phyloP scores from a whole-genome alignment of 2,797 vertebrate genomes.

The Silurus lanzhouensis region DNA sequence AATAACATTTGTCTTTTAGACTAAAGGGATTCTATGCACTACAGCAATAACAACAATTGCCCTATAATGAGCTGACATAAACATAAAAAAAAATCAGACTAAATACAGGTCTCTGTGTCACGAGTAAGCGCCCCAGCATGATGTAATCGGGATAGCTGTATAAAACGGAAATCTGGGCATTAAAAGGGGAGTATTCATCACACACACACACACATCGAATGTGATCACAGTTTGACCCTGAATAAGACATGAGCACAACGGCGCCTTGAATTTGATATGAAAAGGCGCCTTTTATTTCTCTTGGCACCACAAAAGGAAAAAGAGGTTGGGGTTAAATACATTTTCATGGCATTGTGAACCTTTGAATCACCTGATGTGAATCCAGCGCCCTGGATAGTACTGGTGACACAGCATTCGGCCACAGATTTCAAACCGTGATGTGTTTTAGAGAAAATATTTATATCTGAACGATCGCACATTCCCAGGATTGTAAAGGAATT shows the following conservation, averaged over 20 bases:
- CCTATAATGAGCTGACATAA: background rate
- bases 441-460: background rate
- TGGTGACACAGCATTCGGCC: background rate
- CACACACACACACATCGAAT: background rate
- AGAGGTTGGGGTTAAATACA: constrained; percentile 34
- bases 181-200: constrained; percentile 35
- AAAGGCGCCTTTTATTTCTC: constrained; percentile 23
- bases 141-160: constrained; percentile 26
- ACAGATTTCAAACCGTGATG: background rate
- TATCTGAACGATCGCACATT: too few relatives aligned
- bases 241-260: constrained; percentile 22
- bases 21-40: background rate
- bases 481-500: background rate
- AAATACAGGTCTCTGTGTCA: background rate
- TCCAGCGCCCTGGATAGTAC: constrained; percentile 10
- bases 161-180: background rate
- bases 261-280: constrained; percentile 2
- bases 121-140: background rate
- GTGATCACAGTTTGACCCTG: constrained; percentile 15
- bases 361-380: constrained; percentile 36
- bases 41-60: background rate
- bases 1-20: background rate
- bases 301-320: background rate
- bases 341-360: constrained; percentile 23
- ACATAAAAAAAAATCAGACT: background rate